Base-by-base conservation (phyloP, 2,113 vertebrate species). In the Merops nubicus region DNA sequence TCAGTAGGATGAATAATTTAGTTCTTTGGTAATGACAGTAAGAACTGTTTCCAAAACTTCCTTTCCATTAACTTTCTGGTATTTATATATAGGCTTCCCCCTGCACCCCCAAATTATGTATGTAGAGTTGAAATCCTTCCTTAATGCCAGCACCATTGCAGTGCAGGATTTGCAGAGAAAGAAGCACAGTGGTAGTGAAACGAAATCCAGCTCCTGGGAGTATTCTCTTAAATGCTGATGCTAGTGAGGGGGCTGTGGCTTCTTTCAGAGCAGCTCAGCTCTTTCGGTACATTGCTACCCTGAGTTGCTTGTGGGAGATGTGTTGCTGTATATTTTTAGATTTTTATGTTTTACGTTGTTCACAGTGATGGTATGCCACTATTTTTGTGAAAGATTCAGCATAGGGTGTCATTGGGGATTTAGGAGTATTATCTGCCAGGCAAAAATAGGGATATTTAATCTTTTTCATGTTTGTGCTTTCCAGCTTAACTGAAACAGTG, bases 1-100 rank as follows among this genome's bases (percentile, higher is more conserved):
- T 93, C n/a, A 54, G 57, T 18, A 31, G 13, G 40, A 88, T 88
- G 81, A 88, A 93, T 96, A 88, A 91, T 88, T 89, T 51, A 88
- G 10, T 53, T 91, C 9, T 50, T 68, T 16, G 11, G 28, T 79
- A 47, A 63, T 29, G n/a, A 47, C 36, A n/a, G 12, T 29, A n/a
- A 68, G 50, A 78, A 63, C 31, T 83, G 9, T 69, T 93, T 82
- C 33, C 29, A 47, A 63, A 84, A 51, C 26, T 80, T 93, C 29
- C 19, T 91, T 63, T 62, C 28, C 12, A 5, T 88, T 77, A 89
- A 64, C 9, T 85, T 89, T 43, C 28, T 48, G 2, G 8, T 22
- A 15, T 25, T 64, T 33, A 6, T 22, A 9, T 19, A 5, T 47
- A 28, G 48, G 28, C 69, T 93, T 88, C 20, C 10, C 21, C 20